Percentiles rank a stretch among this genome's conserved stretches.
phyloP scores from a whole-genome alignment of 2,797 vertebrate species.

The Poeciliopsis gracilis region DNA sequence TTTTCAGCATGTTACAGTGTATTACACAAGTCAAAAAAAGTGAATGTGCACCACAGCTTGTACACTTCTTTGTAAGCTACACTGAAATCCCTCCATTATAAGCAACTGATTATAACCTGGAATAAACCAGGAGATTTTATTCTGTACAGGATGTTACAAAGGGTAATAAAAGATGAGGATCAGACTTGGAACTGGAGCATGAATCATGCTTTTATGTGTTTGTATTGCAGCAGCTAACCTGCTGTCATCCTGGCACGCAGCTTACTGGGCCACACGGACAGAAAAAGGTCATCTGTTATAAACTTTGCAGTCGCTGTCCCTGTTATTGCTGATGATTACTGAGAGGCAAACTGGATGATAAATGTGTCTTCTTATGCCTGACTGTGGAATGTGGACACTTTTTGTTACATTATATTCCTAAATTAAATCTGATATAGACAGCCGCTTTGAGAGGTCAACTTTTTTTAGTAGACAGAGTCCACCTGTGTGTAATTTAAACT shows the following conservation, averaged over 20 bases:
- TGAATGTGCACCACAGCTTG: not conserved
- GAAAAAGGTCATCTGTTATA: not conserved
- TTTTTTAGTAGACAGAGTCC: no score
- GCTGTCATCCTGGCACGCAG: not conserved
- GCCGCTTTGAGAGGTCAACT: not conserved
- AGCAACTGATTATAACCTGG: not conserved
- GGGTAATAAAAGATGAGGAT: not conserved
- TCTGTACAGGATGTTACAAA: not conserved
- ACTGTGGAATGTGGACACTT: not conserved
- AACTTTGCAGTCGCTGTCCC: not conserved
- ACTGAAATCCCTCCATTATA: not conserved
- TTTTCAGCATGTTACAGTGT: not conserved
- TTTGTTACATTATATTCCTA: not conserved
- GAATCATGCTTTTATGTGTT: not conserved
- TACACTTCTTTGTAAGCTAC: not conserved
- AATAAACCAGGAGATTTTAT: constrained; percentile 17
- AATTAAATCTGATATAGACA: not conserved
- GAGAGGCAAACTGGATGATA: not conserved
- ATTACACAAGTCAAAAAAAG: not conserved
- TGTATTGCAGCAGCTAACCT: not conserved
- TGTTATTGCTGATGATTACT: not conserved
- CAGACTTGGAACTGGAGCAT: not conserved
- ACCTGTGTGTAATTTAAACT: no score
- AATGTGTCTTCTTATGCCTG: not conserved
- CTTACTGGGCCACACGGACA: not conserved